A percentile compares a stretch with the other conserved stretches of the same genome.
phyloP scores from a whole-genome alignment of 2,888 invertebrate genomes.

The Drosophila rubida region DNA sequence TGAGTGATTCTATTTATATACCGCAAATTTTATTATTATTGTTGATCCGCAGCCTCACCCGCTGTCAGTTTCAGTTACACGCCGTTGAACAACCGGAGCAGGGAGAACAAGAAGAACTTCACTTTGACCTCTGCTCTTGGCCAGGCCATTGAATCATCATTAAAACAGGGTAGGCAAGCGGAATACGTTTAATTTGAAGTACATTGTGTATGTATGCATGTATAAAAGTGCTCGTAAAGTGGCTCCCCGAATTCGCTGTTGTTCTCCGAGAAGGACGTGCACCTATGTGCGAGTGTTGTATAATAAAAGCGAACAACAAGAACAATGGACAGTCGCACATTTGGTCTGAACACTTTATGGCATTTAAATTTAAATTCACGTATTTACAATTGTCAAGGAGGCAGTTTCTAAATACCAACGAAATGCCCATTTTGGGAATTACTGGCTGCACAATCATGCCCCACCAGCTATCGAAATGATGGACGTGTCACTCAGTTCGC shows the following conservation, averaged over 20 bases:
- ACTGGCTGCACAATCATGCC: constrained; percentile 42
- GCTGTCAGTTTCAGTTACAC: constrained; percentile 24
- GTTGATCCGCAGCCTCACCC: constrained; percentile 1
- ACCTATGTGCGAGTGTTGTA: constrained; percentile 11
- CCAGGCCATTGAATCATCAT: constrained; percentile 43
- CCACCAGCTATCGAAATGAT: constrained; percentile 46
- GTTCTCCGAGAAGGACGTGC: constrained; percentile 1
- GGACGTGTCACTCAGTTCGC: constrained; percentile 50
- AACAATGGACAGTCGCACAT: neutral
- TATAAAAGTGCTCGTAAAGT: constrained; percentile 46
- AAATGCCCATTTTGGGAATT: constrained; percentile 53
- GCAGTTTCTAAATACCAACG: constrained; percentile 42
- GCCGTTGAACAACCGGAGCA: neutral
- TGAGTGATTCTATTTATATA: neutral
- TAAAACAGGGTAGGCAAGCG: constrained; percentile 54
- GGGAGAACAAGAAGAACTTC: constrained; percentile 11
- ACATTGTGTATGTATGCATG: constrained; percentile 2
- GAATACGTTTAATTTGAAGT: constrained; percentile 57
- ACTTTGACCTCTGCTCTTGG: constrained; percentile 23
- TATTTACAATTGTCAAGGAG: constrained; percentile 30
- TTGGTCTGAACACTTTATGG: constrained; percentile 43
- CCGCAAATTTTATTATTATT: constrained; percentile 4
- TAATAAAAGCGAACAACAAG: constrained; percentile 39
- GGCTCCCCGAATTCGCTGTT: constrained; percentile 16
- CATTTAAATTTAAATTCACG: constrained; percentile 61